Evolutionary conservation across 2,888 invertebrate species (phyloP).

Genomic region (Drosophila ustulata): DNA sequence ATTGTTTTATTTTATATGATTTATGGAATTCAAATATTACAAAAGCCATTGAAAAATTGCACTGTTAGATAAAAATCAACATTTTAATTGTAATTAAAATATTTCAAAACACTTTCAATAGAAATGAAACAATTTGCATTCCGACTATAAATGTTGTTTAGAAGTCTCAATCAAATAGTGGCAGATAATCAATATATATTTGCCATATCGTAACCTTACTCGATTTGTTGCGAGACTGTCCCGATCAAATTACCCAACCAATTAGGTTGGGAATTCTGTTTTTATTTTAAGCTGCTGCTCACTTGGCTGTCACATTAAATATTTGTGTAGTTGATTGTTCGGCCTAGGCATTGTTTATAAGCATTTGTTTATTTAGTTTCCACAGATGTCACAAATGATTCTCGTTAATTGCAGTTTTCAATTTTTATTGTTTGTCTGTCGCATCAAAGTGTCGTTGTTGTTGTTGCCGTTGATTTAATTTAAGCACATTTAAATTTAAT

Average conservation of each 20-base stretch:
- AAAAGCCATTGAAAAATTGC: too few relatives aligned
- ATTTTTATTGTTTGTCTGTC: neutral
- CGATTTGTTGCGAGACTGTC: neutral
- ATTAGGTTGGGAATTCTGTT: neutral
- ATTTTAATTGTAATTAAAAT: too few relatives aligned
- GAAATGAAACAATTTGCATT: too few relatives aligned
- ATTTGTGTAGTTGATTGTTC: conserved; percentile 18
- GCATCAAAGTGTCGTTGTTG: neutral
- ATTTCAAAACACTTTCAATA: too few relatives aligned
- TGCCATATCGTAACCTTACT: neutral
- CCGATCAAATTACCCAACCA: neutral
- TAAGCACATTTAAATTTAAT: conserved; percentile 56
- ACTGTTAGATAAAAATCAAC: too few relatives aligned
- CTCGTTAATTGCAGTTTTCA: conserved; percentile 39
- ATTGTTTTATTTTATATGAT: too few relatives aligned
- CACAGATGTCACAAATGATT: conserved; percentile 29
- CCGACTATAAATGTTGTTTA: too few relatives aligned
- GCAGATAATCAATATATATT: neutral
- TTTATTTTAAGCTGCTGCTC: neutral
- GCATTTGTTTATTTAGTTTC: conserved; percentile 32
- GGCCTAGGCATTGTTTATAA: conserved; percentile 10
- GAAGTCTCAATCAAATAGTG: too few relatives aligned
- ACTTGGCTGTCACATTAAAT: neutral
- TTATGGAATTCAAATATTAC: too few relatives aligned
- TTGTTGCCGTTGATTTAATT: conserved; percentile 42